Percentiles rank a stretch among this genome's conserved stretches.
These are phyloP conservation scores for Epinephelus malabaricus DNA, from an alignment of 2,797 vertebrate genomes.

Conservation along the genomic window DNA sequence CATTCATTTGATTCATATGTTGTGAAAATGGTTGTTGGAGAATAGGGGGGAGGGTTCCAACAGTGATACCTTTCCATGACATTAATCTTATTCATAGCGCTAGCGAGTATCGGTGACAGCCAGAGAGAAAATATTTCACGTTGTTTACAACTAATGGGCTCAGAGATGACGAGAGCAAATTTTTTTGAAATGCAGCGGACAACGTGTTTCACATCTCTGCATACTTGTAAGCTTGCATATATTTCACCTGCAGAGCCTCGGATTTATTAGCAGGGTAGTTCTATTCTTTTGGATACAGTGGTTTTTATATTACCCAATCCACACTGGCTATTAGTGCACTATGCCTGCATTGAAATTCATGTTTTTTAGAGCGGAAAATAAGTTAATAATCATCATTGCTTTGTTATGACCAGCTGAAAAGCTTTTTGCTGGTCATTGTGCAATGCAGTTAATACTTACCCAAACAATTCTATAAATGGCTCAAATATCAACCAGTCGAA, in stretches of 20 bases:
- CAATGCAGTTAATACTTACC: neutral
- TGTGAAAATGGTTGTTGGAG: conserved; percentile 42
- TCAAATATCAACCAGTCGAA: conserved; percentile 37
- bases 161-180: conserved; percentile 27
- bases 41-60: conserved; percentile 32
- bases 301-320: neutral
- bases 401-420: neutral
- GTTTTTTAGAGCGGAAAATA: neutral
- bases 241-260: neutral
- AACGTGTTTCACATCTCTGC: conserved; percentile 27
- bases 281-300: neutral
- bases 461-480: conserved; percentile 43
- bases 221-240: conserved; percentile 7
- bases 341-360: neutral
- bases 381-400: neutral
- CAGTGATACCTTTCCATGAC: conserved; percentile 42
- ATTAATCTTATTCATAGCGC: conserved; percentile 50
- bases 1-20: conserved; percentile 68
- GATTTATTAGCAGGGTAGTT: neutral
- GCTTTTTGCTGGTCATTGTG: neutral
- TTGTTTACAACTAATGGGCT: conserved; percentile 39
- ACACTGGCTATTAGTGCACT: neutral
- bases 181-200: conserved; percentile 35
- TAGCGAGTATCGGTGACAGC: conserved; percentile 26
- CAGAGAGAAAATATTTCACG: conserved; percentile 22